Base-by-base conservation (phyloP, 2,888 invertebrate species). In the Marronus borbonicus region DNA sequence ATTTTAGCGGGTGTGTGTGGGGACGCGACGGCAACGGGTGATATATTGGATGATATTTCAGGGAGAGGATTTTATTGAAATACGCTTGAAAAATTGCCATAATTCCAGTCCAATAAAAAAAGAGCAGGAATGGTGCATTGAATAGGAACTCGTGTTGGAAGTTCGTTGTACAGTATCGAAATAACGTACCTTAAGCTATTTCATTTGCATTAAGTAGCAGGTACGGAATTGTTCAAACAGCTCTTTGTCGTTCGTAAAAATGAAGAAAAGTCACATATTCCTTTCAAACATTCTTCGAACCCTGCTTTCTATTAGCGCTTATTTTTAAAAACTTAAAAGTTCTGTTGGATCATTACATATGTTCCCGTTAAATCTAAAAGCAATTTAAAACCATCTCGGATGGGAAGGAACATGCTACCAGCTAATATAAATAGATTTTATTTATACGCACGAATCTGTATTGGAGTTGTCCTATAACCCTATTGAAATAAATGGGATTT, bases 61-160 rank as follows among this genome's bases (percentile, higher is more conserved):
- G 50, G 68, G 60, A 55, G 72, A 60, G 44, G 72, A 60, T 28
- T 60, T 74, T 74, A 74, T 74, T 74, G 72, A 74, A 74, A 74
- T 74, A 24, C 72, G 58, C 24, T 62, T 74, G 72, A 74, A 74
- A 74, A 74, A 74, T 74, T 74, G 72, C 72, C 28, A 49, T 62
- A 62, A 74, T 74, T 74, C 50, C 68, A 68, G 10, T 17, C 62
- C 62, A 62, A 62, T 62, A 36, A 31, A 62, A 62, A 62, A 62
- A 24, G 2, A 24, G 12, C 31, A 5, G 31, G 5, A 58, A 58
- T 17, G 8, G 8, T 20, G 24, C 55, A 58, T 20, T 10, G 8
- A 20, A 24, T 8, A 58, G 55, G 8, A 52, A 52, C 17, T 52
- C 14, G 14, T 52, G 17, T 14, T 52, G 5, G 31, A 44, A 44